phyloP scores from a whole-genome alignment of 2,113 vertebrate species.

The Hippocampus guttulatus region DNA sequence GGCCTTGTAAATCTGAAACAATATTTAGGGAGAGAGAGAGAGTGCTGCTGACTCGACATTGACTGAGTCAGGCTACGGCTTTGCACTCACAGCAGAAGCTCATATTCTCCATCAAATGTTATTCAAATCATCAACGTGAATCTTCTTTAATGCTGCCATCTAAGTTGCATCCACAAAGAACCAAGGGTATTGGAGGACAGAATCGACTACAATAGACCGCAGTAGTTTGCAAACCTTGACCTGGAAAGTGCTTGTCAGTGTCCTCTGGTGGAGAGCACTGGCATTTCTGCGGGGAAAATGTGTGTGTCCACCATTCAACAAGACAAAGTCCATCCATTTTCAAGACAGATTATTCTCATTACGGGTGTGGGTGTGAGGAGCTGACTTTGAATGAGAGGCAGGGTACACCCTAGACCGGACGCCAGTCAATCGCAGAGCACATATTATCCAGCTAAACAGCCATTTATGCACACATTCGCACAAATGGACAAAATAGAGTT shows the following conservation, averaged over 20 bases:
- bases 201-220: neutral
- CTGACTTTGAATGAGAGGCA: neutral
- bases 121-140: neutral
- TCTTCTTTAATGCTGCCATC: neutral
- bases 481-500: too few relatives aligned
- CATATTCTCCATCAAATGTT: neutral
- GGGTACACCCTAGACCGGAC: neutral
- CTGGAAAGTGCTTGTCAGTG: neutral
- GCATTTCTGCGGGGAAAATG: neutral
- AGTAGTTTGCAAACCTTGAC: neutral
- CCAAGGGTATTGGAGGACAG: neutral
- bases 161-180: neutral
- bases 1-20: conserved; percentile 68
- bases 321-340: neutral
- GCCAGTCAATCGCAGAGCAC: neutral
- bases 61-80: conserved; percentile 48
- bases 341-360: neutral
- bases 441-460: neutral
- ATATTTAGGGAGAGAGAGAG: conserved; percentile 55
- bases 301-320: neutral
- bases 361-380: neutral
- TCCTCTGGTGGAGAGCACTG: conserved; percentile 2
- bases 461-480: neutral
- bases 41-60: conserved; percentile 57
- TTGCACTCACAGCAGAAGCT: conserved; percentile 19